Evolutionary conservation across 2,113 vertebrate genomes (phyloP), one percentile per base, ranked within the genome.

Genomic region (Lampris megalopsis): DNA sequence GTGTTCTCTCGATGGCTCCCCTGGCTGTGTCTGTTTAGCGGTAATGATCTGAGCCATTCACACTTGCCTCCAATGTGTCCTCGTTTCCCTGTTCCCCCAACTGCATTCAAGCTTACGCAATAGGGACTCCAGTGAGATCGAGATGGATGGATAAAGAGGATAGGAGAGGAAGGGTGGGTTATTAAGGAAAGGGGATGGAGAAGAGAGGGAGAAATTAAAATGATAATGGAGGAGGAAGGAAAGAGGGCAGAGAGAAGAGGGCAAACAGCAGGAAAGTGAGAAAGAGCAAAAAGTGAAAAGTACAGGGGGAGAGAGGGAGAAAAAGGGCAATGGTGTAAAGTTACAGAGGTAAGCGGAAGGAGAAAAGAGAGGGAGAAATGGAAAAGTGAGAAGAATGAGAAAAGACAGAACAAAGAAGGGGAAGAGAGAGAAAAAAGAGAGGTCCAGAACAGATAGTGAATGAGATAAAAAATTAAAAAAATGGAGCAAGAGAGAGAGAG

Each of bases 31-130:
- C 74, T 76, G 65, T 78, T 86, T 73, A 77, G 68, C 47, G 36
- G 54, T 71, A 81, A 82, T 80, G 69, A 82, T 82, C 75, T 62
- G 42, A 79, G 60, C 64, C 49, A 70, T 80, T 84, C 77, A 73
- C 65, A 70, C 64, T 43, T 57, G 13, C 36, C 9, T 4, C 13
- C 65, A 9, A 48, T 47, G 63, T 70, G 47, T 71, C 74, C 41
- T 38, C 35, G 0, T 47, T 37, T 57, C 58, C 4, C 6, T 54
- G 9, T 47, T 38, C 10, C 3, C 9, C 50, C 13, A 67, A 24
- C 6, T 4, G 35, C 63, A 77, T 79, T 10, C 43, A 84, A 75
- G 85, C 68, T 73, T 5, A 77, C 63, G 63, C 75, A 72, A 83
- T 71, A 73, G 69, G 45, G 42, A 56, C 67, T 76, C 75, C 63